These are phyloP conservation scores for Anoura caudifer DNA, from an alignment of 2,113 vertebrate species.

Conservation along the genomic window DNA sequence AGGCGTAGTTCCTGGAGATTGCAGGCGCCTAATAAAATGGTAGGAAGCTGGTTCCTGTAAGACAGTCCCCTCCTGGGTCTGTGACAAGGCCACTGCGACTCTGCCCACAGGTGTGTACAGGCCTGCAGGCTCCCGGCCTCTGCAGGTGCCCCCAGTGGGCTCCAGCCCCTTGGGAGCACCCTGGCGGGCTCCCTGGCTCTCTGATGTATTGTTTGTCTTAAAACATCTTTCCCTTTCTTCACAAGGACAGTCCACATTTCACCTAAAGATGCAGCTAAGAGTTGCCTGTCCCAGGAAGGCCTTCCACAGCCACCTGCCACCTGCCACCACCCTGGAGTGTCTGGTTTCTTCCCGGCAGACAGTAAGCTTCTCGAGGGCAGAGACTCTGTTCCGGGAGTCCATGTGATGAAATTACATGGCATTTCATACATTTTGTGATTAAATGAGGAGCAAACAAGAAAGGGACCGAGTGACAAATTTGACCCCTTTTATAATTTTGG, in stretches of 20 bases:
- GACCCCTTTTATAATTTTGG: not conserved
- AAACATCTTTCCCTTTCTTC: not conserved
- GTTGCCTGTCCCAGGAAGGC: not conserved
- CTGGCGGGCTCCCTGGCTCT: not conserved
- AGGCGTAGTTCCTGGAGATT: not conserved
- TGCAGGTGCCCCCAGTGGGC: fast-evolving
- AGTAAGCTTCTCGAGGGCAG: too few relatives aligned
- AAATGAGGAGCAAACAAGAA: not conserved
- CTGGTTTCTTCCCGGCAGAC: not conserved
- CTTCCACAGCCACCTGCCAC: not conserved
- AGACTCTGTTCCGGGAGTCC: not conserved
- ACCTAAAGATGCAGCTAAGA: not conserved
- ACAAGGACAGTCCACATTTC: not conserved
- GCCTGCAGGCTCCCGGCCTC: not conserved
- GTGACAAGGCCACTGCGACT: not conserved
- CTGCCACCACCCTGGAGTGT: not conserved
- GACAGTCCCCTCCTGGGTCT: not conserved
- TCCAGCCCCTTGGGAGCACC: not conserved
- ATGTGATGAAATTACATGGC: not conserved
- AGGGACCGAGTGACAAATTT: not conserved
- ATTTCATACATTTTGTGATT: not conserved
- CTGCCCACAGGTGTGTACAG: fast-evolving
- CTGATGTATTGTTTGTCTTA: not conserved
- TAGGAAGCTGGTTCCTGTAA: not conserved
- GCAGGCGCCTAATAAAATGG: not conserved